Conservation (phyloP, 2,797 vertebrate species). For the Macroramphosus scolopax region DNA sequence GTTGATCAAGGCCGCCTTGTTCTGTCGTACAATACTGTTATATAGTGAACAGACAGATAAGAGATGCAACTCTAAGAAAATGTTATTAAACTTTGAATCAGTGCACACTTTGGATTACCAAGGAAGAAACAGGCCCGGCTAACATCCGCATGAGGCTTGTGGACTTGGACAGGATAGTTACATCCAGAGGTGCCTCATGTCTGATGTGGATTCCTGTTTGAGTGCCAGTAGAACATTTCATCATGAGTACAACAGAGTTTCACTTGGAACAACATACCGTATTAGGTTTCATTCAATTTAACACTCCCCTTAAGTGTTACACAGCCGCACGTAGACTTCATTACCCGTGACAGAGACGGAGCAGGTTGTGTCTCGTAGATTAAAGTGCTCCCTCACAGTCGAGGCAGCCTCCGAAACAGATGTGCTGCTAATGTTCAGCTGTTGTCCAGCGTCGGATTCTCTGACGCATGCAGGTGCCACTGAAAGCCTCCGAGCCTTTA, state of each 20-base stretch:
- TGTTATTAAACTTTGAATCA: no score
- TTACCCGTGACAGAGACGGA: conserved; percentile 18
- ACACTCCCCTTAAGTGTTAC: conserved; percentile 23
- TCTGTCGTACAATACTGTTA: no score
- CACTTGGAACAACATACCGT: conserved; percentile 5
- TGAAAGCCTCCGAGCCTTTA: conserved; percentile 10
- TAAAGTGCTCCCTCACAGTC: conserved; percentile 12
- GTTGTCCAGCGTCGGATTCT: conserved; percentile 30
- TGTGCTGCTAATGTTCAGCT: conserved; percentile 13
- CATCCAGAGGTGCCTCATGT: no score
- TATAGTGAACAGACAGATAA: no score
- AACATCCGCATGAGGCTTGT: no score
- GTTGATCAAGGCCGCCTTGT: no score
- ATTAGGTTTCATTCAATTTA: conserved; percentile 27
- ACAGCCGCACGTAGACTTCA: conserved; percentile 19
- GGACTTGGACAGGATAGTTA: no score
- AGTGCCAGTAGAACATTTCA: conserved; percentile 17
- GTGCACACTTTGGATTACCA: no score
- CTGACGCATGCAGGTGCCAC: conserved; percentile 4
- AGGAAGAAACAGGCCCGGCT: no score
- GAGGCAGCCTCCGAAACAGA: conserved; percentile 22
- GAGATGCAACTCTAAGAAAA: no score
- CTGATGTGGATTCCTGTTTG: conserved; percentile 26
- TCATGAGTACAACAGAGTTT: conserved; percentile 12
- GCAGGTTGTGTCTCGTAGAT: conserved; percentile 24